phyloP scores from a whole-genome alignment of 2,797 vertebrate species.

The Pelodytes ibericus region DNA sequence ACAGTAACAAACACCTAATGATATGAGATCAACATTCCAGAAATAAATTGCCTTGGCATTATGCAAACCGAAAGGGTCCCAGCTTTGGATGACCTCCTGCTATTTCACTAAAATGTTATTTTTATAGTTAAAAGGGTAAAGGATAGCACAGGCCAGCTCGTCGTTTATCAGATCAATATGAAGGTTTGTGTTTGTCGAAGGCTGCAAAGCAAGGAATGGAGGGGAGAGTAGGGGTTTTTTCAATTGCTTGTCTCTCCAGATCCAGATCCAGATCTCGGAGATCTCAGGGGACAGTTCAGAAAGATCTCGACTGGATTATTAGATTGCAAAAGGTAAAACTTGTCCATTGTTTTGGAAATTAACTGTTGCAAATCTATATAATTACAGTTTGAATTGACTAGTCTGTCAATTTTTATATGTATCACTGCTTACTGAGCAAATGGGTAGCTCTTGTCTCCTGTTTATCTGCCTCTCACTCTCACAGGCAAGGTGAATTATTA shows the following conservation, averaged over 20 bases:
- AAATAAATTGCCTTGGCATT: slow-evolving; percentile 55
- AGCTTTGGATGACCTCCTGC: slow-evolving; percentile 64
- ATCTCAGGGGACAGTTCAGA: slow-evolving; percentile 27
- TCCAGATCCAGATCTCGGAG: too few relatives aligned
- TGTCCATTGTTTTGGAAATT: not conserved
- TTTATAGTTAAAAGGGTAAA: slow-evolving; percentile 71
- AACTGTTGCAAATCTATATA: slow-evolving; percentile 14
- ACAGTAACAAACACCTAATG: slow-evolving; percentile 27
- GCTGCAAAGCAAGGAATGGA: slow-evolving; percentile 12
- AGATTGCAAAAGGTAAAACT: slow-evolving; percentile 11
- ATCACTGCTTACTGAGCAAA: too few relatives aligned
- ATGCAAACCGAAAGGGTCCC: slow-evolving; percentile 61
- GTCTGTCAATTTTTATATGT: slow-evolving; percentile 11
- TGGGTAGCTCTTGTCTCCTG: too few relatives aligned
- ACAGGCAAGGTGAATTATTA: too few relatives aligned
- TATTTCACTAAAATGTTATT: slow-evolving; percentile 72
- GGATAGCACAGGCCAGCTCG: slow-evolving; percentile 60
- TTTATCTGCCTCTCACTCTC: too few relatives aligned
- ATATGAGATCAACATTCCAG: slow-evolving; percentile 32
- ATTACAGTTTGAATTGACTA: not conserved
- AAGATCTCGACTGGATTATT: not conserved
- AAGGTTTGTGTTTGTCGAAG: slow-evolving; percentile 33
- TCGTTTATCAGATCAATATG: slow-evolving; percentile 62
- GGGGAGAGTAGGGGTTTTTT: too few relatives aligned
- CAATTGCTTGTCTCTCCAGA: slow-evolving; percentile 4